Base-by-base conservation (phyloP, 2,888 invertebrate species). In the Lepeophtheirus nordmannii region DNA sequence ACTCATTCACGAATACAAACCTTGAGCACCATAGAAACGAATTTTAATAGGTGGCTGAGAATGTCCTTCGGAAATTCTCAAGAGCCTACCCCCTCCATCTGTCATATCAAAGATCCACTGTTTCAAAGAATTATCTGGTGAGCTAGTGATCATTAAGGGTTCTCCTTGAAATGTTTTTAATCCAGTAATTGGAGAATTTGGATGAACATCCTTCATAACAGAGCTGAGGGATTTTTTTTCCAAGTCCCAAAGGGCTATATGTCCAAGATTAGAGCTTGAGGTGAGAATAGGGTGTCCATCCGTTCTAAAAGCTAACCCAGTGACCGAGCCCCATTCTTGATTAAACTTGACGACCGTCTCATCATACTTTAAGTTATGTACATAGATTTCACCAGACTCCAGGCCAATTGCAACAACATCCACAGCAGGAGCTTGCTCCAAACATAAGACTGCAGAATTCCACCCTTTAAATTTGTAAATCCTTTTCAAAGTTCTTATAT, bases 291-390 rank as follows among this genome's bases (percentile, higher is more conserved):
- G 73, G 65, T 73, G 72, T 39, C 74, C 74, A 71, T 76, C 93
- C 64, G 85, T 84, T 70, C 93, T 82, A 74, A 96, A 97, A 1
- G 89, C 81, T 58, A 97, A 81, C 12, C 83, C 81, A 7, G 87
- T 86, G 0, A 94, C 86, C 39, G 83, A 78, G 10, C 94, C 96
- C 87, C 91, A 91, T 70, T 94, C 93, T 77, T 97, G 96, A 8
- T 80, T 78, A 74, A 94, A 88, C 69, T 86, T 84, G 79, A 92
- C 83, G 0, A 97, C 72, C 0, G 83, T 83, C 73, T 87, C 82
- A 74, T 97, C 89, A 72, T 78, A 85, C 73, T 86, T 86, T 17
- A 98, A 76, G 78, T 98, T 94, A 69, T 94, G 86, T 23, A 98
- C 74, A 58, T 87, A 78, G 38, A 97, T 87, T 72, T 81, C 82